Evolutionary conservation across 1,140 invertebrate genomes (phyloP), one percentile per base, ranked within the genome.

Genomic region (Drosophila rufa): DNA sequence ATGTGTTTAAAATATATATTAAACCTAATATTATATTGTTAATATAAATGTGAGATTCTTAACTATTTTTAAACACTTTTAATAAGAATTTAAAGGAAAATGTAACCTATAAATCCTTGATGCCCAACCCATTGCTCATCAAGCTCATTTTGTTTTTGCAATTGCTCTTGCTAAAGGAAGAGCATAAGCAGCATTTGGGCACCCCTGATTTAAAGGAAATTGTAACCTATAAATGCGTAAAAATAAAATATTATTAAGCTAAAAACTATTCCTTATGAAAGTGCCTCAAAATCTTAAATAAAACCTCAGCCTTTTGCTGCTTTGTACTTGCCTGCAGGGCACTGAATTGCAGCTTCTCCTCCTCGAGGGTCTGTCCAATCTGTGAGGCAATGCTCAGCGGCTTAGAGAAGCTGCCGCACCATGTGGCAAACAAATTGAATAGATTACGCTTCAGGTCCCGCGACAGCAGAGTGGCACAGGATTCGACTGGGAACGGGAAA

Each of bases 341-440:
- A 25, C 95, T 95, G 33, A 96, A 94, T 78, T 96, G 95, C 45
- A 96, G 93, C 61, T 96, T 94, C 36, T 95, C 95, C 74, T 95
- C 95, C 43, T 94, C 94, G 50, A 93, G 91, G 6, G 82, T 81
- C 71, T 92, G 80, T 56, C 92, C 83, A 74, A 89, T 83, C 76
- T 92, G 80, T 40, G 85, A 78, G 42, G 74, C 75, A 56, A 85
- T 90, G 36, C 94, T 93, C 9, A 94, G 91, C 56, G 93, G 94
- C 76, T 94, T 93, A 4, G 96, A 96, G 87, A 97, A 97, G 64
- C 95, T 95, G 12, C 98, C 98, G 81, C 97, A 97, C 98, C 98
- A 99, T 46, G 96, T 95, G 19, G 98, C 96, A 94, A 99, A 99
- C 59, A 99, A 94, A 70, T 96, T 95, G 93, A 99, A 99, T 43